phyloP scores from a whole-genome alignment of 2,888 invertebrate genomes.

The Archips xylosteana region DNA sequence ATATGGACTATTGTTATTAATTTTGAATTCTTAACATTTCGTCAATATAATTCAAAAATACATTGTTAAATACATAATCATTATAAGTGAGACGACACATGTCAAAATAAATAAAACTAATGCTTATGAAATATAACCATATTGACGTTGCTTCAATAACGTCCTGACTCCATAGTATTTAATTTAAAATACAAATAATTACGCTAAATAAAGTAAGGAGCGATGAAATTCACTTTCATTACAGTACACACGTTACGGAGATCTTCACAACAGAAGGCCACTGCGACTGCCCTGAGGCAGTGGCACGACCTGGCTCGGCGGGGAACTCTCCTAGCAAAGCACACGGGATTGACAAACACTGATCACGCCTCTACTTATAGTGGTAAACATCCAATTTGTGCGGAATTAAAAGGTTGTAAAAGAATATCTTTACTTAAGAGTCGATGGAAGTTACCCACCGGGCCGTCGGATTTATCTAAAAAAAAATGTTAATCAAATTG shows the following conservation, averaged over 20 bases:
- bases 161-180: conserved; percentile 18
- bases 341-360: not conserved
- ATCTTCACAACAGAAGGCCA: conserved; percentile 65
- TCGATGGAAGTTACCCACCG: conserved; percentile 54
- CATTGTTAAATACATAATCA: conserved; percentile 17
- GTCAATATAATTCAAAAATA: conserved; percentile 22
- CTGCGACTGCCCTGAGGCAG: not conserved
- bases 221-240: conserved; percentile 19
- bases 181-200: conserved; percentile 37
- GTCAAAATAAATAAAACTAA: conserved; percentile 14
- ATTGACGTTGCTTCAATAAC: conserved; percentile 32
- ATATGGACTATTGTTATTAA: conserved; percentile 72
- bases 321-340: not conserved
- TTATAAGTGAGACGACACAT: conserved; percentile 11
- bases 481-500: conserved; percentile 64
- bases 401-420: not conserved
- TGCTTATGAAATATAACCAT: conserved; percentile 18
- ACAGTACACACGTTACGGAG: conserved; percentile 58
- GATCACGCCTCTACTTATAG: not conserved
- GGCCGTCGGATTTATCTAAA: conserved; percentile 63
- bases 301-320: not conserved
- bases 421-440: not conserved
- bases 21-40: conserved; percentile 59
- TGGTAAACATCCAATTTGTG: conserved; percentile 14
- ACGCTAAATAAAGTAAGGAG: conserved; percentile 32